These are phyloP conservation scores for Plusia festucae DNA, from an alignment of 2,888 invertebrate species.

Conservation along the genomic window DNA sequence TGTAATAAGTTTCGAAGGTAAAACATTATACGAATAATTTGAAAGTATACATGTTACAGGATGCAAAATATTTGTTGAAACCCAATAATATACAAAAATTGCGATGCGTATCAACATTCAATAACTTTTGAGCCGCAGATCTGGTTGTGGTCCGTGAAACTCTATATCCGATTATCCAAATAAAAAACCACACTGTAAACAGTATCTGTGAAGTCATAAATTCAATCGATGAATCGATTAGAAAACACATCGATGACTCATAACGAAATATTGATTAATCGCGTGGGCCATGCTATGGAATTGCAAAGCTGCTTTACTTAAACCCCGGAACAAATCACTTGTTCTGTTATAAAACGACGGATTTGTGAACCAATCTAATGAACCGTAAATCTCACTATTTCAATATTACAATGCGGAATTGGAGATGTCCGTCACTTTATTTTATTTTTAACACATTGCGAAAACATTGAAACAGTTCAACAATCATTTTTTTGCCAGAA, in stretches of 20 bases:
- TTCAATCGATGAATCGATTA: conserved; percentile 72
- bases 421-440: not conserved
- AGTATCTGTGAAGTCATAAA: conserved; percentile 67
- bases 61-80: conserved; percentile 2
- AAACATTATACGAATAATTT: too few species aligned
- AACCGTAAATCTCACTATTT: conserved; percentile 61
- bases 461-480: conserved; percentile 14
- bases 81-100: conserved; percentile 25
- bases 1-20: too few species aligned
- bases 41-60: not conserved
- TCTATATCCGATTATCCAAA: conserved; percentile 65
- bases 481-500: conserved; percentile 11
- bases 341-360: conserved; percentile 62
- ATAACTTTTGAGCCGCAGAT: conserved; percentile 53
- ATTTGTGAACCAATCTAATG: conserved; percentile 62
- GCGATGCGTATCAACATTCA: conserved; percentile 39
- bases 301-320: conserved; percentile 69
- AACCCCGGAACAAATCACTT: conserved; percentile 78
- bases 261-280: conserved; percentile 68
- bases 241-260: conserved; percentile 71
- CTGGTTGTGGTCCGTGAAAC: conserved; percentile 65
- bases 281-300: conserved; percentile 76
- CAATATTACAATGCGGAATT: conserved; percentile 16
- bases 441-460: not conserved
- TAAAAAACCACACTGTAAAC: conserved; percentile 68